phyloP scores from a whole-genome alignment of 2,797 vertebrate species.

The Sus cebifrons region DNA sequence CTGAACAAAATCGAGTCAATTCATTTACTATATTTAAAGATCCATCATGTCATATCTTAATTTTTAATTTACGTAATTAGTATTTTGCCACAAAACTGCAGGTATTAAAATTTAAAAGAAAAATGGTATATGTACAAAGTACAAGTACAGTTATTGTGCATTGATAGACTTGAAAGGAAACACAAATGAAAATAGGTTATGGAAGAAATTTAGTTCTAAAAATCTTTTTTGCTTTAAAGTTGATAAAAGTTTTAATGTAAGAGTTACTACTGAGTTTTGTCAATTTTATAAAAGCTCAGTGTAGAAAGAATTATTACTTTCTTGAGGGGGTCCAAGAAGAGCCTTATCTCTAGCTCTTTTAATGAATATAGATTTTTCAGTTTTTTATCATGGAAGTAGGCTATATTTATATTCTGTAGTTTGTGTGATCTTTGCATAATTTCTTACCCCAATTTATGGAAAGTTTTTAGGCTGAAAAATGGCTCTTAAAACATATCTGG shows the following conservation, averaged over 20 bases:
- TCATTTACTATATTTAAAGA: conserved; percentile 52
- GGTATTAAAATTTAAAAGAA: conserved; percentile 39
- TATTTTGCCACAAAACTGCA: conserved; percentile 40
- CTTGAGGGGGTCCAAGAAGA: not conserved
- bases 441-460: not conserved
- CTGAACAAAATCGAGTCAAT: conserved; percentile 39
- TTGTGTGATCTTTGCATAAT: not conserved
- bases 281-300: conserved; percentile 13
- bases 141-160: not conserved
- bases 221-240: conserved; percentile 23
- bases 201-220: not conserved
- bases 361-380: not conserved
- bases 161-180: not conserved
- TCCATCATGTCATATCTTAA: not conserved
- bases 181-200: conserved; percentile 27
- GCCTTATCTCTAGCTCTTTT: not conserved
- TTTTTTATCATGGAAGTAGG: not conserved
- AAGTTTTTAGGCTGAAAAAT: not conserved
- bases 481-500: not conserved
- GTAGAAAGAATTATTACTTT: conserved; percentile 31
- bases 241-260: conserved; percentile 44
- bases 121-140: not conserved
- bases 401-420: not conserved
- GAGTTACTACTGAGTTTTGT: not conserved
- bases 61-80: conserved; percentile 35